phyloP scores from a whole-genome alignment of 2,888 invertebrate species.

The Omphaloscelis lunosa region DNA sequence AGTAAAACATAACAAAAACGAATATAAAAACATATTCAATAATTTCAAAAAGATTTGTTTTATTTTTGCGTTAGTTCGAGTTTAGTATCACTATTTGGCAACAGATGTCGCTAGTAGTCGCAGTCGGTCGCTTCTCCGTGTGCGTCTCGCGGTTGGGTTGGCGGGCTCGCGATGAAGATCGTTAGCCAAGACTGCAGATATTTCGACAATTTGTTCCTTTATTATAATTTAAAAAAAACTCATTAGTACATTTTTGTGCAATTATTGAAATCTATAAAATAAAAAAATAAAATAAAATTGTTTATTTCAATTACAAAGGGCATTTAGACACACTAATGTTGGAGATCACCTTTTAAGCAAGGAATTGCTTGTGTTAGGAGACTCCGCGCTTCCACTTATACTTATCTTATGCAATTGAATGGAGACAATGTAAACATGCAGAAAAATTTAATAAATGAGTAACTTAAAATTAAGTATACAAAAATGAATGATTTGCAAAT shows the following conservation, averaged over 20 bases:
- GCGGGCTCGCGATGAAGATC: background rate
- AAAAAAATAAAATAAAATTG: too few relatives aligned
- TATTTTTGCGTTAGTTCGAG: background rate
- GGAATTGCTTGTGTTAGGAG: too few relatives aligned
- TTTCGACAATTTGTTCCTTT: background rate
- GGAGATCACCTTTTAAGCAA: too few relatives aligned
- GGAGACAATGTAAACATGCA: too few relatives aligned
- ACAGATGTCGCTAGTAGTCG: conserved; percentile 78
- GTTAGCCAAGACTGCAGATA: background rate
- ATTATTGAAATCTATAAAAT: background rate
- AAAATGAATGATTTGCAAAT: too few relatives aligned
- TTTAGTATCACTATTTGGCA: conserved; percentile 70
- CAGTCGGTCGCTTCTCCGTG: background rate
- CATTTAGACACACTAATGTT: too few relatives aligned
- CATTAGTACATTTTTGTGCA: background rate
- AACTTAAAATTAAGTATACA: too few relatives aligned
- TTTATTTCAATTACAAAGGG: too few relatives aligned
- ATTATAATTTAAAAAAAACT: background rate
- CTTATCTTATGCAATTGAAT: too few relatives aligned
- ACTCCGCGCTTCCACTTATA: too few relatives aligned
- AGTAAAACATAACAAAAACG: background rate
- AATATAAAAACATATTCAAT: background rate
- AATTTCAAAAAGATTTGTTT: background rate
- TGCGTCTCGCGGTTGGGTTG: background rate
- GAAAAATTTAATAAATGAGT: too few relatives aligned